Evolutionary conservation across 2,113 vertebrate genomes (phyloP), one percentile per base, ranked within the genome.

Genomic region (Solea solea): DNA sequence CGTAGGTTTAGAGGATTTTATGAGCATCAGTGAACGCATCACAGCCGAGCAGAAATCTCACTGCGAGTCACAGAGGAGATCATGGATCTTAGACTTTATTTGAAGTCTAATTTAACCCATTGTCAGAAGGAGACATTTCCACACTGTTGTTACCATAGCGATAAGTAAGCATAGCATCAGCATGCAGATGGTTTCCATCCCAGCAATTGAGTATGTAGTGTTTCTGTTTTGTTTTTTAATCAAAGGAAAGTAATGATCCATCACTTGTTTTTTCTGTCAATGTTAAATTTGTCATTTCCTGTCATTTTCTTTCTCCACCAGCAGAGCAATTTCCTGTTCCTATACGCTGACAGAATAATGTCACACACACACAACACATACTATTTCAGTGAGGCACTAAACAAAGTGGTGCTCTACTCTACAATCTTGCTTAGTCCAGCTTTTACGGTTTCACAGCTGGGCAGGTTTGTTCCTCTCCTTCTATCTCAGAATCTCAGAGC

Each of bases 391-490:
- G 28, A 50, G 27, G 28, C 51, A 55, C 63, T 74, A 64, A 66
- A 60, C 5, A 28, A 49, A 6, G n/a, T 44, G 15, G 11, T 58
- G 39, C 68, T 73, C 73, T 49, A 80, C 45, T 53, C 28, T 7
- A 60, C 56, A 69, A 7, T 64, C 64, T 64, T 50, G 16, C 70
- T 45, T 5, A 14, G 48, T 59, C 69, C 61, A 56, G 27, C 45
- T 62, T 69, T 48, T 61, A 62, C 59, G 49, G 50, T 74, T 69
- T 71, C 59, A 62, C 75, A 76, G 61, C 67, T 48, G 48, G 46
- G 28, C 9, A 28, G 64, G 7, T 7, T 55, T 72, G 58, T 72
- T 74, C 59, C 21, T 68, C 77, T 39, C 45, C 81, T 67, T 52
- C 58, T 53, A 62, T 78, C 70, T 65, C 72, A 13, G 54, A 58